Conservation (phyloP, 2,888 invertebrate genomes). For the Lepidochrysops patricia region DNA sequence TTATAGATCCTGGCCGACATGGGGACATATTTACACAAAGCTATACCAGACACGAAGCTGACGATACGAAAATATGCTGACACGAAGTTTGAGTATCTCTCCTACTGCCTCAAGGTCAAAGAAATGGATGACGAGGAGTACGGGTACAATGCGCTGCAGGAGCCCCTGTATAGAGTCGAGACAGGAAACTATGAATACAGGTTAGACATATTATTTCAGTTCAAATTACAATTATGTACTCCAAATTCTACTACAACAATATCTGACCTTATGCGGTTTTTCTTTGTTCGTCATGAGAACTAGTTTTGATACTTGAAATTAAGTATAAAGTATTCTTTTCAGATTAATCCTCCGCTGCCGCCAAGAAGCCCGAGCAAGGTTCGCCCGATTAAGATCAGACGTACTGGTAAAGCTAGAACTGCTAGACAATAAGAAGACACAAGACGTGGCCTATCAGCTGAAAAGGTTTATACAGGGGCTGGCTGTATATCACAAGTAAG, state of each 20-base stretch:
- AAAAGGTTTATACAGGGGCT: slow-evolving; percentile 89
- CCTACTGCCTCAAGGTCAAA: slow-evolving; percentile 98
- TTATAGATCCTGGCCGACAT: slow-evolving; percentile 90
- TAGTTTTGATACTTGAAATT: no score
- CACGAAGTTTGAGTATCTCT: slow-evolving; percentile 98
- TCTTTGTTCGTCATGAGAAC: no score
- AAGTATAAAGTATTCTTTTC: no score
- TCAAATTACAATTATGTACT: no score
- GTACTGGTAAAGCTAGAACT: slow-evolving; percentile 98
- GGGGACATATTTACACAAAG: slow-evolving; percentile 97
- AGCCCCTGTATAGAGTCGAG: slow-evolving; percentile 97
- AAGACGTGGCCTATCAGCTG: slow-evolving; percentile 91
- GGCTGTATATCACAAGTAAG: slow-evolving; percentile 75
- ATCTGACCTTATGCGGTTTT: no score
- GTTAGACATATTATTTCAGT: slow-evolving; percentile 34
- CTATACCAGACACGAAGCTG: slow-evolving; percentile 97
- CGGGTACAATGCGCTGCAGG: slow-evolving; percentile 92
- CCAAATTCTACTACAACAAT: no score
- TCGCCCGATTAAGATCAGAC: slow-evolving; percentile 88
- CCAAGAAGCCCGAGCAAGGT: slow-evolving; percentile 91
- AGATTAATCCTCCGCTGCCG: slow-evolving; percentile 95
- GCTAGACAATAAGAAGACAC: slow-evolving; percentile 97
- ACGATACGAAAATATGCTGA: slow-evolving; percentile 99
- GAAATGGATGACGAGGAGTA: slow-evolving; percentile 99
- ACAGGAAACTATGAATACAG: slow-evolving; percentile 99